Evolutionary conservation across 1,140 invertebrate species (phyloP), one percentile per base, ranked within the genome.

Genomic region (Scaptodrosophila lebanonensis): DNA sequence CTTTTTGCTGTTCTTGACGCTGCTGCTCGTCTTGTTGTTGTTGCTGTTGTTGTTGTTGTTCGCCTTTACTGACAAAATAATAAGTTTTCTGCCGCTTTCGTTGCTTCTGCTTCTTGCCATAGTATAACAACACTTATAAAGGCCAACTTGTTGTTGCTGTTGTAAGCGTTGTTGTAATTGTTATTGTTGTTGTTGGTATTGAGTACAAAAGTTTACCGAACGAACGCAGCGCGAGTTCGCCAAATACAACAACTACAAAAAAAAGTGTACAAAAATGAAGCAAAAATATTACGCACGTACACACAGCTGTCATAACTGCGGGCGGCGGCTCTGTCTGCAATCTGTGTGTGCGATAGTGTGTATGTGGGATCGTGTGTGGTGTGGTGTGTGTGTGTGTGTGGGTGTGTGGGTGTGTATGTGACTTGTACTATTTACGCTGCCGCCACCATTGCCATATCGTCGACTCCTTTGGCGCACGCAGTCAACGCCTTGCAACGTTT

Each of bases 41-140:
- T 29, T 33, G 17, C 32, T 16, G 25, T 29, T 16, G 64, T 79
- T 72, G 64, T 54, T 61, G 36, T 66, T 66, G 59, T 35, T 51
- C 66, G 62, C 61, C 66, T 77, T 70, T 70, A 76, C 75, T 67
- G 68, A 77, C 73, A 77, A 77, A 73, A 79, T 79, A 79, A 79
- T 79, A 79, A 79, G 75, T 82, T 82, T 73, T 82, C 60, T 29
- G 44, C 9, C 36, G 12, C n/a, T 47, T 25, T 47, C 44, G 30
- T 39, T 44, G 36, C 50, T 33, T 47, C 39, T 18, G 20, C 38
- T 12, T 47, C 43, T 40, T 43, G 56, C 15, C 22, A 20, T 36
- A 25, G 3, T 25, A 8, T 25, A 8, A 8, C 22, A 25, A 25
- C 22, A 25, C 22, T 25, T 25, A 4, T 8, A 25, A 25, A 25